Evolutionary conservation across 30 jellyfish, hydroid and myxozoan species (phyloP), one percentile per base, ranked within the genome.

Genomic region (Catostylus mosaicus): DNA sequence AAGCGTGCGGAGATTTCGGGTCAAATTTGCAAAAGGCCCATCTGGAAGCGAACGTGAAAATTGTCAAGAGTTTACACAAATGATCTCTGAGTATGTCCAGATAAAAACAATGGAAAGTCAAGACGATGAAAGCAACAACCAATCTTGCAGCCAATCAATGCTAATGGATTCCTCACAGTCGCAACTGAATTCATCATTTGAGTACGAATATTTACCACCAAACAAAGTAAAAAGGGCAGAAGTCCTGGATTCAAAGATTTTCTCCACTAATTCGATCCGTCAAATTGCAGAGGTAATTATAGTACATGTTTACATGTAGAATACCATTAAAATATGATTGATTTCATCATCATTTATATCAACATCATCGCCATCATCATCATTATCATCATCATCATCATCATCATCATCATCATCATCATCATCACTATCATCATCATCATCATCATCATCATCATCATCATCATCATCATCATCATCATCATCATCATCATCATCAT

Each of bases 171-270:
- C 40, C 45, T 79, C 89, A 31, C 89, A 79, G 50, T 60, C 75
- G 20, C 89, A 79, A 34, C 79, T 79, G 47, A 79, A 52, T 35
- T 63, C 80, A 20, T 79, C 89, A 7, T 19, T 79, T 30, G 89
- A 79, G 24, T 76, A 76, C 36, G 78, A 76, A 7, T 79, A 64
- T 35, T n/a, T 24, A 32, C 73, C 82, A 16, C 75, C 89, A 29
- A 79, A 8, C 16, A 79, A 79, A n/a, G 71, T 61, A 19, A 27
- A 27, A 27, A 46, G 37, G 23, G 30, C n/a, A 29, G 87, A 31
- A 18, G 66, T 79, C 54, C 31, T 18, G n/a, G 89, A 79, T 30
- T 78, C 89, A 27, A 40, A 64, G 35, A 79, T 79, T 6, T 79
- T 79, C 35, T 40, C 81, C 37, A 45, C 89, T 1, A 79, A 62